Evolutionary conservation across 2,113 vertebrate species (phyloP).

Genomic region (Ochotona curzoniae): DNA sequence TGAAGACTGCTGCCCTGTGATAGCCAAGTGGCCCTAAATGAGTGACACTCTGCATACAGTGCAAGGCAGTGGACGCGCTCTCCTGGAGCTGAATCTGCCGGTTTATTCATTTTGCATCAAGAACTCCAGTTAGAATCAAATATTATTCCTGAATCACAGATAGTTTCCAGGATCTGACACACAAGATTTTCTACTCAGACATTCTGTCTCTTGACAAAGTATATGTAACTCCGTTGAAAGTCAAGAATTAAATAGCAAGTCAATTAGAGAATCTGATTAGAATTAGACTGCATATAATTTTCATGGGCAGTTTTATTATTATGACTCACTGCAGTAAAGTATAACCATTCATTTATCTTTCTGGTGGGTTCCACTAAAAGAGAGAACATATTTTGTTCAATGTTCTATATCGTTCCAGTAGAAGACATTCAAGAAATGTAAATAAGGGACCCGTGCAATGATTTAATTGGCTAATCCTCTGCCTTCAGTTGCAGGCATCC

Average conservation of each 20-base stretch:
- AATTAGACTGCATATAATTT: constrained; percentile 43
- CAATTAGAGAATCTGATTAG: constrained; percentile 41
- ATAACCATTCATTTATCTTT: not conserved
- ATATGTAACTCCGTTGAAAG: not conserved
- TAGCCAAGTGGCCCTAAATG: not conserved
- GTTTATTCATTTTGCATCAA: not conserved
- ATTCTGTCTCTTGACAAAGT: constrained; percentile 67
- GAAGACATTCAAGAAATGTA: not conserved
- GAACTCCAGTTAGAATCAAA: not conserved
- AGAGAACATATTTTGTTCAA: not conserved
- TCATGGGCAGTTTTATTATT: constrained; percentile 39
- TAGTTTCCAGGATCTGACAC: not conserved
- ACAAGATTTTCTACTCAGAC: constrained; percentile 52
- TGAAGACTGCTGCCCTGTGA: no score
- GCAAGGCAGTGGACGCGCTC: not conserved
- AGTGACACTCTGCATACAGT: not conserved
- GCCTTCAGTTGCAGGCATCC: no score
- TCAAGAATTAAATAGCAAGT: constrained; percentile 37
- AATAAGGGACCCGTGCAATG: no score
- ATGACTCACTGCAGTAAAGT: not conserved
- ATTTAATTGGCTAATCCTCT: no score
- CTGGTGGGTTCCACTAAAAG: not conserved
- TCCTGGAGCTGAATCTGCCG: not conserved
- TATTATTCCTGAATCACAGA: constrained; percentile 27
- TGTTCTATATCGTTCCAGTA: not conserved